phyloP scores from a whole-genome alignment of 2,113 vertebrate genomes.

The Paramisgurnus dabryanus region DNA sequence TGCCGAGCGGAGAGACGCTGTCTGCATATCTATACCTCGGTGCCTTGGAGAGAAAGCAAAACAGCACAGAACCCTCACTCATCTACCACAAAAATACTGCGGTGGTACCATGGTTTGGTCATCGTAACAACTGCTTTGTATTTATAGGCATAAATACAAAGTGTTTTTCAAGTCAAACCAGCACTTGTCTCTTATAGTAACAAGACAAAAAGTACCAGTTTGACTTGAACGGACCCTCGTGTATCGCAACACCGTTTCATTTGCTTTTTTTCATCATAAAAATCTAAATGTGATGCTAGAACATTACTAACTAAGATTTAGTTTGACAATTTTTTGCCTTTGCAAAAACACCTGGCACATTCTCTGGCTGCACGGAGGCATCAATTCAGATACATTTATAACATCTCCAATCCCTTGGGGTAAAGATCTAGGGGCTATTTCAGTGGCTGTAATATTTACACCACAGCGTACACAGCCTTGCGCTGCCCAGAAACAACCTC shows the following conservation, averaged over 20 bases:
- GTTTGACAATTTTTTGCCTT: too few relatives aligned
- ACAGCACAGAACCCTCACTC: neutral
- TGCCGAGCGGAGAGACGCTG: conserved; percentile 59
- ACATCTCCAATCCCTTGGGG: conserved; percentile 19
- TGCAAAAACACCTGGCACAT: conserved; percentile 11
- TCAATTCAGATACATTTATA: conserved; percentile 22
- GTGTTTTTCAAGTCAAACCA: too few relatives aligned
- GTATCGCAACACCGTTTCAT: too few relatives aligned
- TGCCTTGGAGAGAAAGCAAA: neutral
- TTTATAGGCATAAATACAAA: too few relatives aligned
- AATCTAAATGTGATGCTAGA: too few relatives aligned
- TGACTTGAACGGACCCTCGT: too few relatives aligned
- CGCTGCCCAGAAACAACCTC: conserved; percentile 51
- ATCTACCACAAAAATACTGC: neutral
- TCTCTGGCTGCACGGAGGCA: neutral
- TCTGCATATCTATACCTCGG: conserved; percentile 52
- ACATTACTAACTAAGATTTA: neutral
- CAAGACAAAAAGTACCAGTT: too few relatives aligned
- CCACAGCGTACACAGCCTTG: neutral
- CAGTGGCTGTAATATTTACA: conserved; percentile 35
- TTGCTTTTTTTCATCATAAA: too few relatives aligned
- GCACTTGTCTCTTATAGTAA: too few relatives aligned
- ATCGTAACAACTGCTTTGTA: too few relatives aligned
- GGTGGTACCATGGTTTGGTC: neutral
- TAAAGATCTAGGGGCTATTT: neutral